Conservation (phyloP, 1,140 invertebrate species). For the Diorhabda carinulata region DNA sequence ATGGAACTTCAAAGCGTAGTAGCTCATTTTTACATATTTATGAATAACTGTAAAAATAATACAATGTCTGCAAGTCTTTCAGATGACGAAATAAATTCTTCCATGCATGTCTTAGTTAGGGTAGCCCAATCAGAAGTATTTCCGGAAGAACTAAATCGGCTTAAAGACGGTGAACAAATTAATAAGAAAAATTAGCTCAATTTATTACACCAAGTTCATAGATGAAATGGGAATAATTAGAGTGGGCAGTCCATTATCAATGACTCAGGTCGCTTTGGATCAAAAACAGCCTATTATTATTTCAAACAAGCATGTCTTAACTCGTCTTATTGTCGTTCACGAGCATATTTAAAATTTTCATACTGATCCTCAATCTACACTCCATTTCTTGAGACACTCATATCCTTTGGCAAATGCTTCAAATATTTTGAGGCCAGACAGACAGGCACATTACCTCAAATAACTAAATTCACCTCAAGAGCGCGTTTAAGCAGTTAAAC, state of each 20-base stretch:
- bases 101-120: neutral
- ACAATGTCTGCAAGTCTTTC: neutral
- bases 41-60: neutral
- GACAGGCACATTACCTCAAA: no score
- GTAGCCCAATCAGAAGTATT: constrained; percentile 1
- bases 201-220: constrained; percentile 42
- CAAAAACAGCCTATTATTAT: constrained; percentile 40
- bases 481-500: no score
- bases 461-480: no score
- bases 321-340: no score
- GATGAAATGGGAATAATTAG: constrained; percentile 44
- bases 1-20: neutral
- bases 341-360: no score
- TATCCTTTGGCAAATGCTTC: no score
- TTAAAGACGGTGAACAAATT: constrained; percentile 8
- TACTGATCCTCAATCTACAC: no score
- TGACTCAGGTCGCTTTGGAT: constrained; percentile 38
- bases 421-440: no score
- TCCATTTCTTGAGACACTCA: no score
- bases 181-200: constrained; percentile 13
- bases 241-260: constrained; percentile 33
- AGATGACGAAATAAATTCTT: constrained; percentile 7
- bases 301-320: neutral
- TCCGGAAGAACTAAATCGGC: constrained; percentile 10
- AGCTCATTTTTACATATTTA: constrained; percentile 20